Percentiles rank a stretch among this genome's conserved stretches.
Evolutionary conservation across 2,888 invertebrate species (phyloP).

Genomic region (Thera obeliscata): DNA sequence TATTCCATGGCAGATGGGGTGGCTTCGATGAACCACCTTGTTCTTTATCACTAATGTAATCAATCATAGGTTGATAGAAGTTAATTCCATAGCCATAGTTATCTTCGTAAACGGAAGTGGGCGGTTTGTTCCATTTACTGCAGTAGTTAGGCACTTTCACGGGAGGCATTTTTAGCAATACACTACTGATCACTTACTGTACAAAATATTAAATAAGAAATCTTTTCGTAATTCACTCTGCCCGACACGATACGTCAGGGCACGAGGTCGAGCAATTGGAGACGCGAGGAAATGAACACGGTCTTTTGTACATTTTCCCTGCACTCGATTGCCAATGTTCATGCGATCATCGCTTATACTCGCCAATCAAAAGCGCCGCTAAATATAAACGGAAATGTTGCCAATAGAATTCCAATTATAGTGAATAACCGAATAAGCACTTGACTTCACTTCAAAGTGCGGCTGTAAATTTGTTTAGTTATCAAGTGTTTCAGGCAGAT

Average conservation of each 20-base stretch:
- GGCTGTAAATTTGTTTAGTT: conserved; percentile 28
- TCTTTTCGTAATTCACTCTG: conserved; percentile 30
- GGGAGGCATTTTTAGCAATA: conserved; percentile 59
- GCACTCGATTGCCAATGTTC: conserved; percentile 70
- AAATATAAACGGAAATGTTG: conserved; percentile 73
- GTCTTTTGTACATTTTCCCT: conserved; percentile 75
- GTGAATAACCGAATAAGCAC: conserved; percentile 34
- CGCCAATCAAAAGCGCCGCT: conserved; percentile 71
- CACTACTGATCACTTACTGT: conserved; percentile 44
- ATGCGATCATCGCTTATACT: conserved; percentile 62
- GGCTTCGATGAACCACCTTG: conserved; percentile 69
- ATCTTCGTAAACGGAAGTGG: conserved; percentile 89
- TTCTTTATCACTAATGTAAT: conserved; percentile 90
- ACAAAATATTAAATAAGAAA: conserved; percentile 10
- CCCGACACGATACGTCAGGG: conserved; percentile 54
- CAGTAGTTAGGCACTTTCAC: conserved; percentile 70
- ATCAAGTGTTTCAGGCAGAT: conserved; percentile 17
- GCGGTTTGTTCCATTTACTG: conserved; percentile 83
- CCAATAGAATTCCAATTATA: conserved; percentile 62
- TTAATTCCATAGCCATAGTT: conserved; percentile 94
- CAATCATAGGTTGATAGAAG: conserved; percentile 94
- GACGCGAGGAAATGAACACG: conserved; percentile 58
- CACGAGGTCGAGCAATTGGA: conserved; percentile 68
- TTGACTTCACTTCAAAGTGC: conserved; percentile 33
- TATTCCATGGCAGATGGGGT: conserved; percentile 90